A percentile compares a stretch with the other conserved stretches of the same genome.
Evolutionary conservation across 2,888 invertebrate species (phyloP).

Genomic region (Drosophila eohydei): DNA sequence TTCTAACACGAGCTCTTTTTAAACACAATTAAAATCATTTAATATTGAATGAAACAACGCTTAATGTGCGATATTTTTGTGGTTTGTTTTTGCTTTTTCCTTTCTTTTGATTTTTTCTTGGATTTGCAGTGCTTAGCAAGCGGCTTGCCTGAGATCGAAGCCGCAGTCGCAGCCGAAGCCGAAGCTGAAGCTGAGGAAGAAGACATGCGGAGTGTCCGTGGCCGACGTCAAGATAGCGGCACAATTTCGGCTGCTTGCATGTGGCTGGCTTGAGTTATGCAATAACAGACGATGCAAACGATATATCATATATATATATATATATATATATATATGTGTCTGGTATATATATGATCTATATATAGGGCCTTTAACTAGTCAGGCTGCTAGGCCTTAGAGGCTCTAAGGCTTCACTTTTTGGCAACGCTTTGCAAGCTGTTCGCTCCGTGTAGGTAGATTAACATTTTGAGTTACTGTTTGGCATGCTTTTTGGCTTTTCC

Average conservation of each 20-base stretch:
- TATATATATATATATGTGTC: conserved; percentile 1
- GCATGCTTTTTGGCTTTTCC: conserved; percentile 46
- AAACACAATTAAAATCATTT: background rate
- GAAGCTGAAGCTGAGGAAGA: conserved; percentile 41
- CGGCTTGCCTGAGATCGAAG: conserved; percentile 65
- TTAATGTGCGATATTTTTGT: background rate
- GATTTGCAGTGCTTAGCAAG: conserved; percentile 74
- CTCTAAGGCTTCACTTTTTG: conserved; percentile 15
- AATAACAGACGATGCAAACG: conserved; percentile 20
- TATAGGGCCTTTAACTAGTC: conserved; percentile 6
- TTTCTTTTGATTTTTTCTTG: conserved; percentile 28
- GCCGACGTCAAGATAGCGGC: conserved; percentile 56
- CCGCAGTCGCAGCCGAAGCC: conserved; percentile 47
- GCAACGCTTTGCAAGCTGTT: conserved; percentile 55
- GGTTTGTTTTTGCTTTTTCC: conserved; percentile 11
- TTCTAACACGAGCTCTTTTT: background rate
- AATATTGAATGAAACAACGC: background rate
- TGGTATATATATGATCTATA: background rate
- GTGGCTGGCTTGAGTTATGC: conserved; percentile 65
- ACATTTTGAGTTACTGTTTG: conserved; percentile 45
- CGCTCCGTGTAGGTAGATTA: conserved; percentile 51
- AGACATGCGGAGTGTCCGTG: conserved; percentile 55
- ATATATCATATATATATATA: conserved; percentile 10
- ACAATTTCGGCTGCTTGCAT: conserved; percentile 68
- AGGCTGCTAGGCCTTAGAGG: conserved; percentile 8